Evolutionary conservation across 2,113 vertebrate species (phyloP).

Genomic region (Triplophysa siluroides): DNA sequence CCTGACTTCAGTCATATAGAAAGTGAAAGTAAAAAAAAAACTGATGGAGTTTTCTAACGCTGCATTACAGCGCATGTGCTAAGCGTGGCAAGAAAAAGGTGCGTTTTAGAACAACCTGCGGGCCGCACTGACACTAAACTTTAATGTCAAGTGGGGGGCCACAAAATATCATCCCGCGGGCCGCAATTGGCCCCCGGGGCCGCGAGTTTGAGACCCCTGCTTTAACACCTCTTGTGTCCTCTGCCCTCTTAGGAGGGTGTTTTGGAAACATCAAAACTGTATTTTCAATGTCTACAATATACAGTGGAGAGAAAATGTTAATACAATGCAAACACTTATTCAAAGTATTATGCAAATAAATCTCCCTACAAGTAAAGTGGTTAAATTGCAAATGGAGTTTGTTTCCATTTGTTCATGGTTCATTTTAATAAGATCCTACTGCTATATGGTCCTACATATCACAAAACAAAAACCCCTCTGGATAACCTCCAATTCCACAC

Average conservation of each 20-base stretch:
- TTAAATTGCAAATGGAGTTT: neutral
- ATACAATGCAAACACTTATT: neutral
- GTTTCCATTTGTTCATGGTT: slow-evolving; percentile 33
- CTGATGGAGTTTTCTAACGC: too few species aligned
- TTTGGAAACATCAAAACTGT: neutral
- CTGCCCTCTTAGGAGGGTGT: neutral
- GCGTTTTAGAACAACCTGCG: too few species aligned
- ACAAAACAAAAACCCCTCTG: slow-evolving; percentile 5
- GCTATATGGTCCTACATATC: slow-evolving; percentile 24
- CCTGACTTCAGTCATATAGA: too few species aligned
- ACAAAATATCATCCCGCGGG: too few species aligned
- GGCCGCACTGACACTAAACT: too few species aligned
- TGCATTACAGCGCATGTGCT: too few species aligned
- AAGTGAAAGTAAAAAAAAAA: too few species aligned
- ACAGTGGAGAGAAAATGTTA: neutral
- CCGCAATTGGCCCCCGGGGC: too few species aligned
- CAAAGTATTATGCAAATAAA: slow-evolving; percentile 14
- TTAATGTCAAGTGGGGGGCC: too few species aligned
- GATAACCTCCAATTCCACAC: slow-evolving; percentile 21
- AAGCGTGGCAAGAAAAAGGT: too few species aligned
- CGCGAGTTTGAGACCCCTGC: too few species aligned
- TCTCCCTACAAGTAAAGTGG: neutral
- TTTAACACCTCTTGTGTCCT: neutral
- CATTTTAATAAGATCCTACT: slow-evolving; percentile 32
- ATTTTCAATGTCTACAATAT: slow-evolving; percentile 7